Conservation (phyloP, 2,888 invertebrate species). For the Cerceris ruficornis region DNA sequence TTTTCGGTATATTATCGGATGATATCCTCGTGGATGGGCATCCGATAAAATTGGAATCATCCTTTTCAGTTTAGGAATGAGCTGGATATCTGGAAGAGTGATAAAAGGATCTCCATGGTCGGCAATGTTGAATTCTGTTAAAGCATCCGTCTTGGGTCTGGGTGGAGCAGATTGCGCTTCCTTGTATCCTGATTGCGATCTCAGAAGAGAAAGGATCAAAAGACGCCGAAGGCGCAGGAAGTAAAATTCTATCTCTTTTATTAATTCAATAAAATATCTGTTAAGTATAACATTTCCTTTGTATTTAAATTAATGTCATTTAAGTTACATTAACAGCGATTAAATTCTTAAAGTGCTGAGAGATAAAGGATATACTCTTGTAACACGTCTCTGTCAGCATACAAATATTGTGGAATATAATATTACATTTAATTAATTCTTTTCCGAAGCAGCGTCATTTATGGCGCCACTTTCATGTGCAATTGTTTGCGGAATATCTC, state of each 20-base stretch:
- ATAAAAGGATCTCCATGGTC: conserved; percentile 80
- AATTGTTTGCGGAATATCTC: background rate
- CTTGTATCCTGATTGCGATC: conserved; percentile 84
- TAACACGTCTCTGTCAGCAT: too few species aligned
- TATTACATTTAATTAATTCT: background rate
- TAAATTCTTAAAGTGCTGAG: too few species aligned
- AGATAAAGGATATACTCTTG: too few species aligned
- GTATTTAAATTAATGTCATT: too few species aligned
- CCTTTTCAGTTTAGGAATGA: conserved; percentile 86
- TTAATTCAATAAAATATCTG: too few species aligned
- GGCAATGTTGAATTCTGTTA: conserved; percentile 84
- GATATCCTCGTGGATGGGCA: background rate
- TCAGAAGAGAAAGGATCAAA: conserved; percentile 79
- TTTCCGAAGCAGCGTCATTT: background rate
- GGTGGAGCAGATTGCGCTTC: conserved; percentile 86
- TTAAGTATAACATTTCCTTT: too few species aligned
- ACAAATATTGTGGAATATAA: too few species aligned
- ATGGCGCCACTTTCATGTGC: background rate
- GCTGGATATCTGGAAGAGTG: conserved; percentile 87
- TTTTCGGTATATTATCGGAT: conserved; percentile 3
- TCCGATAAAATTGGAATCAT: conserved; percentile 37
- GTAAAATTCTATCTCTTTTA: conserved; percentile 21
- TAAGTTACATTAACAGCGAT: too few species aligned
- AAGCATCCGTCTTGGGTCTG: conserved; percentile 87
- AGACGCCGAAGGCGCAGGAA: conserved; percentile 74